Evolutionary conservation across 2,888 invertebrate species (phyloP), one percentile per base, ranked within the genome.

Genomic region (Notodromas monacha): DNA sequence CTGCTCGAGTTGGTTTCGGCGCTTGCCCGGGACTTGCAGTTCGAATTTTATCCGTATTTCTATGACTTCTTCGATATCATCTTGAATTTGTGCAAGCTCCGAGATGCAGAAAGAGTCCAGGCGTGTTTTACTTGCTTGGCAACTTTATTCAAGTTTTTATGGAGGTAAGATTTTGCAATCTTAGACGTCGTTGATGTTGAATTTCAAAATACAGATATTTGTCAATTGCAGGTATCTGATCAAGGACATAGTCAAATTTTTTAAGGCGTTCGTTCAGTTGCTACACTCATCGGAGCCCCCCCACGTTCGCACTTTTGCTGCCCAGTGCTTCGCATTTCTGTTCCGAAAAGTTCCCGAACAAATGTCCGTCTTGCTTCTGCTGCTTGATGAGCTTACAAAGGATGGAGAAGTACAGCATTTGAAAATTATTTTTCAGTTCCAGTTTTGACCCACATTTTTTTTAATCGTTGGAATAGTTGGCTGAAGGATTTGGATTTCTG

Each of bases 261-360:
- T 38, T 26, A 32, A 30, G 5, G 31, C 38, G 15, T 40, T 37
- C 33, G 33, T 44, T 16, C 73, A 76, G 1, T 50, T 86, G 4
- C 48, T 86, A 21, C 66, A 68, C 39, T 65, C 66, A 31, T 54
- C 56, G n/a, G 64, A 66, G 41, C 72, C 74, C 14, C 61, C 63
- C 36, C 77, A 81, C 44, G 65, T 89, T 13, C 68, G 72, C 39
- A 69, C 69, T 43, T 92, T 89, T 60, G 81, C 86, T 3, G 77
- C 81, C 0, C 84, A 89, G 51, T 74, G 81, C 49, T 86, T 89
- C 56, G 72, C 86, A 1, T 89, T 79, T 55, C 68, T 92, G 2
- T 70, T 79, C 3, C 57, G 86, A 37, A 77, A 77, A 56, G 65
- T 76, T 8, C 66, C 63, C 38, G 70, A 81, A 40, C 68, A 66